A percentile compares a stretch with the other conserved stretches of the same genome.
phyloP scores from a whole-genome alignment of 2,113 vertebrate genomes.

The Rhinopomastus cyanomelas region DNA sequence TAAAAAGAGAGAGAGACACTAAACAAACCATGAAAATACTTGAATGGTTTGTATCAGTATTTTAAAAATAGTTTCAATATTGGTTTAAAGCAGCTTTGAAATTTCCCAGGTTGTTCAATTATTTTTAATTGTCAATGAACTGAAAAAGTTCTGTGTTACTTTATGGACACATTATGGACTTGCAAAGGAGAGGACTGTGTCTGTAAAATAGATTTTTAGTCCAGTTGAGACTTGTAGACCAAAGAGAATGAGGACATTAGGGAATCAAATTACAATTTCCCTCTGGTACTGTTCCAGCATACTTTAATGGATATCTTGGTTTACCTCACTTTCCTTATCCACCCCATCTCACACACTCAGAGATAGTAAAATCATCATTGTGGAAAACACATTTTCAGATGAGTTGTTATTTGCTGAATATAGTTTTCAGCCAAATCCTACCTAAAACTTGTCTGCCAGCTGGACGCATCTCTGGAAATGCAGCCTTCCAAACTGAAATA shows the following conservation, averaged over 20 bases:
- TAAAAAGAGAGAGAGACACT: not conserved
- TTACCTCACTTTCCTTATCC: not conserved
- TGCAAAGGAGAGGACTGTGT: not conserved
- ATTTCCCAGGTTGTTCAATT: not conserved
- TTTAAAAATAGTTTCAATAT: not conserved
- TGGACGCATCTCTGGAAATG: not conserved
- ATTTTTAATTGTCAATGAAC: not conserved
- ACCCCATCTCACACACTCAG: not conserved
- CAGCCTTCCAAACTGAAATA: not conserved
- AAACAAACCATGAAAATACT: not conserved
- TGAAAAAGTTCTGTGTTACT: not conserved
- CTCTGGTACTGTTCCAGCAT: not conserved
- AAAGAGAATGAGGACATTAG: not conserved
- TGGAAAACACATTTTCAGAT: not conserved
- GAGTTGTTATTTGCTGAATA: not conserved
- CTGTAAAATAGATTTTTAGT: constrained; percentile 26
- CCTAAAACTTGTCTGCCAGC: not conserved
- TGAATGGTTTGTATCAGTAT: not conserved
- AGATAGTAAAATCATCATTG: not conserved
- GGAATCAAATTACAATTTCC: constrained; percentile 18
- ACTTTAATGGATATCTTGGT: not conserved
- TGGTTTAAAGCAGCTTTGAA: not conserved
- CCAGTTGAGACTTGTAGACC: constrained; percentile 17
- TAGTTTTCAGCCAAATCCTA: not conserved
- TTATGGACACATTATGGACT: not conserved